These are phyloP conservation scores for Erpetoichthys calabaricus DNA, from an alignment of 2,797 vertebrate species.

Conservation along the genomic window DNA sequence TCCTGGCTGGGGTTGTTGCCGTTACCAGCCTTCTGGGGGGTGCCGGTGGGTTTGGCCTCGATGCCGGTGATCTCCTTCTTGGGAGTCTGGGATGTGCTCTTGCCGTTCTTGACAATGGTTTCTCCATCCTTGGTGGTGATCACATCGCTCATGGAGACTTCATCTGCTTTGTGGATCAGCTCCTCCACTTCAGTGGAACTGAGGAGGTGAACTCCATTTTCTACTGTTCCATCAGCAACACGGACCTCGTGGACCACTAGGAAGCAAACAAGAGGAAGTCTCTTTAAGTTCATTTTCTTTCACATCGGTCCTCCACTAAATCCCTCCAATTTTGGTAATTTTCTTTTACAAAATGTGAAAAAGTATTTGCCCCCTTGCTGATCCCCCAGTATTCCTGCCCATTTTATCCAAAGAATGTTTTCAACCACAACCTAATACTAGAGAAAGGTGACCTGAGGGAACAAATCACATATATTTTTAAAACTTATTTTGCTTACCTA, in stretches of 20 bases:
- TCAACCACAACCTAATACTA: too few relatives aligned
- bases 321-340: too few relatives aligned
- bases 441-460: too few relatives aligned
- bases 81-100: constrained; percentile 28
- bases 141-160: constrained; percentile 53
- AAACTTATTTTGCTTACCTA: too few relatives aligned
- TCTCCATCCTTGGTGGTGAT: neutral
- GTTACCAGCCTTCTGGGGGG: constrained; percentile 30
- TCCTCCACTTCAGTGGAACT: constrained; percentile 80
- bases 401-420: too few relatives aligned
- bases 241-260: constrained; percentile 80
- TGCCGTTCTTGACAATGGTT: neutral
- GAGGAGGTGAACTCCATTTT: constrained; percentile 63
- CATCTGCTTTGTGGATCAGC: constrained; percentile 78
- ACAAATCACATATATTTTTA: too few relatives aligned
- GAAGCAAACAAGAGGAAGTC: constrained; percentile 8
- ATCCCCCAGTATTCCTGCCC: too few relatives aligned
- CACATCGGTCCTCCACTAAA: too few relatives aligned
- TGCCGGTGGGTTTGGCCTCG: constrained; percentile 52
- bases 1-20: constrained; percentile 49
- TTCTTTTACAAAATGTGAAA: too few relatives aligned
- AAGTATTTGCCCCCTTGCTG: too few relatives aligned
- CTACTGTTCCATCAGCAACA: constrained; percentile 42
- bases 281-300: too few relatives aligned
- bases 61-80: constrained; percentile 66